Evolutionary conservation across 2,888 invertebrate genomes (phyloP), one percentile per base, ranked within the genome.

Genomic region (Merodon equestris): DNA sequence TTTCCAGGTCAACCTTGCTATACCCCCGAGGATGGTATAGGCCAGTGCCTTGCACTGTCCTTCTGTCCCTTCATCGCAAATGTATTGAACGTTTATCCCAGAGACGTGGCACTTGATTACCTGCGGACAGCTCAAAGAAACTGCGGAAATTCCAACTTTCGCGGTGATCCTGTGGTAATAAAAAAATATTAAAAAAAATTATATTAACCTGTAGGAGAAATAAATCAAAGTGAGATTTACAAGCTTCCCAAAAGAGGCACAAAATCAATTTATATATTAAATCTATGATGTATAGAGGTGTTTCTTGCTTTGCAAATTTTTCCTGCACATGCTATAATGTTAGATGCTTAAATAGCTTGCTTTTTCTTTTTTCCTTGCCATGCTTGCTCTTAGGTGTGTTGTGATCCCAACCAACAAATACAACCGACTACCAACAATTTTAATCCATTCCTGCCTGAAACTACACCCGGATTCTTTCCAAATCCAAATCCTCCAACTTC

Each of bases 111-210:
- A 9, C 56, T 84, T 36, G 84, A 85, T 9, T 89, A 87, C 82
- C 64, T 89, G 9, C 71, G 85, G 40, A 79, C 82, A 0, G 66
- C 87, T 45, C 86, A 88, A 71, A 84, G 85, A 60, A 85, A 82
- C 68, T 89, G 89, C 77, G 86, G 86, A 18, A 87, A 85, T 14
- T 83, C 84, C 51, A 86, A 54, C 50, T 9, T 85, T 1, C 84
- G 86, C n/a, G 83, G 86, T 7, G 87, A 88, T 83, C 88, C 89
- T 9, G 82, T 89, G 84, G 88, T 88, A 86, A 40, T 7, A 34
- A 51, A 27, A 38, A 1, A n/a, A n/a, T n/a, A 58, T 18, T 56
- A 4, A 10, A 17, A 9, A 15, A 45, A 36, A 5, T 36, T n/a
- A 36, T 36, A 40, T 27, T 27, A 27, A 27, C 50, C 34, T 73